A percentile compares a stretch with the other conserved stretches of the same genome.
Evolutionary conservation across 2,113 vertebrate genomes (phyloP).

Genomic region (Tragulus kanchil): DNA sequence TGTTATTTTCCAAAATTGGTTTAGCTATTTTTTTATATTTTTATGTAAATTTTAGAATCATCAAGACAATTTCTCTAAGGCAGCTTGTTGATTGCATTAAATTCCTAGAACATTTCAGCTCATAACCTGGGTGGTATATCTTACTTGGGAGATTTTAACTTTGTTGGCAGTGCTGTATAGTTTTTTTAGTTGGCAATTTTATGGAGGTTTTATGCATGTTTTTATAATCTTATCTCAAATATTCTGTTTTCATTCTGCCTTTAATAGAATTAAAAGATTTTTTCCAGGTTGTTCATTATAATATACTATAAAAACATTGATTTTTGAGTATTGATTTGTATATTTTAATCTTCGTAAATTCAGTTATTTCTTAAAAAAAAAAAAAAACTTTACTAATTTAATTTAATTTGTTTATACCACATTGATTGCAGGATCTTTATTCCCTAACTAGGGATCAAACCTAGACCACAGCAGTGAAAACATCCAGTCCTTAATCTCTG

Average conservation of each 20-base stretch:
- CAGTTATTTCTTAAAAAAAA: background rate
- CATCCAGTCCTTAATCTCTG: background rate
- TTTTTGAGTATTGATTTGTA: background rate
- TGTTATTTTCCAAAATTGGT: slow-evolving; percentile 8
- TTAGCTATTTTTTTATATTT: background rate
- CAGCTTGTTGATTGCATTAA: background rate
- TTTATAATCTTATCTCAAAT: background rate
- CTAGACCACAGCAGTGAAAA: background rate
- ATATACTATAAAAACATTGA: background rate
- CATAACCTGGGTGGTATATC: background rate
- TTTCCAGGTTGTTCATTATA: background rate
- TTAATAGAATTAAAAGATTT: background rate
- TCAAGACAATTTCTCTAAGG: background rate
- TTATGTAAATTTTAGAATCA: slow-evolving; percentile 4
- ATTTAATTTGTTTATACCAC: background rate
- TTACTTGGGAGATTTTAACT: background rate
- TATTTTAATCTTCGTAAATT: background rate
- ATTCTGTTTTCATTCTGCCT: background rate
- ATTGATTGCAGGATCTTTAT: background rate
- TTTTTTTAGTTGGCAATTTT: background rate
- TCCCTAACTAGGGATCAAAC: background rate
- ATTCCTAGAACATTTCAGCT: background rate
- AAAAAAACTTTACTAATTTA: background rate
- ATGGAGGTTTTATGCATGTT: background rate
- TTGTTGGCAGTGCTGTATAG: background rate